Evolutionary conservation across 2,888 invertebrate genomes (phyloP), one percentile per base, ranked within the genome.

Genomic region (Yponomeuta plumbellus): DNA sequence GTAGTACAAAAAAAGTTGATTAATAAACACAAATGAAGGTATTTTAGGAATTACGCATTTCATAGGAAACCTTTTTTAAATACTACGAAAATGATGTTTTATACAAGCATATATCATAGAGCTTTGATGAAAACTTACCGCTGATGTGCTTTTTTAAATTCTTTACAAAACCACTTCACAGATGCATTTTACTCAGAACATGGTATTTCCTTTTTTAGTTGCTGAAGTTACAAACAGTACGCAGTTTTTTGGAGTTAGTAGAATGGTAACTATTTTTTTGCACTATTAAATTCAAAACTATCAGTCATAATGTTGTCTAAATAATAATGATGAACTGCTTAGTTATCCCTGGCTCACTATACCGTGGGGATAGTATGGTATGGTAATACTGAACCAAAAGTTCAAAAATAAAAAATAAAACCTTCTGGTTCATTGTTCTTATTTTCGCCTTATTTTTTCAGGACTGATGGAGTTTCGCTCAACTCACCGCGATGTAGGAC

Each of bases 331-430:
- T 81, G 81, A 82, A 71, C 73, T 74, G 69, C 75, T 76, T 73
- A 80, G 82, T 83, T 83, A 83, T 83, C 82, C 82, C 81, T 81
- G 81, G 78, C 82, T 81, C 76, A 83, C 81, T 67, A 71, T 75
- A 71, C 67, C 80, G 68, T 83, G 82, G 81, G 79, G 82, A 72
- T 20, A 75, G 70, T 76, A 77, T 80, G 81, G 80, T 81, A 79
- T 57, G 81, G 81, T 83, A 81, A 80, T 59, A 73, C 78, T 78
- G 78, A 78, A 63, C 4, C 57, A 52, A 52, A 1, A 34, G 1
- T 34, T 34, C 8, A 1, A 34, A 34, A 34, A 34, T 34, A 34
- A 34, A 8, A 34, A 34, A 8, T 8, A 8, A 34, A 34, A 34
- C 5, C 34, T 10, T 17, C 11, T 52, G 17, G 13, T 52, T 23